These are phyloP conservation scores for Axis porcinus DNA, from an alignment of 2,113 vertebrate genomes.

Conservation along the genomic window DNA sequence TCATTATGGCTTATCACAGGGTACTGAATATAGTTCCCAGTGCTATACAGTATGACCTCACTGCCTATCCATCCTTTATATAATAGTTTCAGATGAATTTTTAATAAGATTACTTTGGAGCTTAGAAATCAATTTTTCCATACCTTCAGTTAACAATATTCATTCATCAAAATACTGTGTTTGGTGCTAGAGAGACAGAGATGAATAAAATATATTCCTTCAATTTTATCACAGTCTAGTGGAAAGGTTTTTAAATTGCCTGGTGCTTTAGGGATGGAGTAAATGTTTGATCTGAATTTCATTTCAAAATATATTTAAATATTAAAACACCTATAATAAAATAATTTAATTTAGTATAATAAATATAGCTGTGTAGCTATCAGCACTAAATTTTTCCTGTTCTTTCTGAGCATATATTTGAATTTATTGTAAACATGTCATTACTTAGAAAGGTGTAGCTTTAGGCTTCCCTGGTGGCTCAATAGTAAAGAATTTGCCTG, in stretches of 20 bases:
- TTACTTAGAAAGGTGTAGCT: conserved; percentile 4
- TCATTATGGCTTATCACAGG: background rate
- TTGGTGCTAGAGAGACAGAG: background rate
- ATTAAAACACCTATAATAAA: conserved; percentile 20
- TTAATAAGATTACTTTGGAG: conserved; percentile 5
- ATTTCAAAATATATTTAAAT: conserved; percentile 8
- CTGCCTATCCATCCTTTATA: background rate
- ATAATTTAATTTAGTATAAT: background rate
- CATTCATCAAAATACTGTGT: conserved; percentile 15
- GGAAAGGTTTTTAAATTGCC: background rate
- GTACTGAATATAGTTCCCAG: background rate
- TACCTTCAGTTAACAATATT: conserved; percentile 7
- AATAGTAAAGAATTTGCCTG: background rate
- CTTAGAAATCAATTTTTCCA: conserved; percentile 42
- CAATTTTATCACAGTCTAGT: conserved; percentile 9
- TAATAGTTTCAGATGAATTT: background rate
- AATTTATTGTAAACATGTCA: background rate
- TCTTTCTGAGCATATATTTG: background rate
- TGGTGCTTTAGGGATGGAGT: background rate
- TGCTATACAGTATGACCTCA: background rate
- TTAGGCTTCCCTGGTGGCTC: background rate
- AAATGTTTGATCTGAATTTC: conserved; percentile 31
- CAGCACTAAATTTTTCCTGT: background rate
- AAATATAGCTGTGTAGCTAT: background rate
- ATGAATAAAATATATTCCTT: conserved; percentile 32